Evolutionary conservation across 2,113 vertebrate species (phyloP).

Genomic region (Lophura nycthemera): DNA sequence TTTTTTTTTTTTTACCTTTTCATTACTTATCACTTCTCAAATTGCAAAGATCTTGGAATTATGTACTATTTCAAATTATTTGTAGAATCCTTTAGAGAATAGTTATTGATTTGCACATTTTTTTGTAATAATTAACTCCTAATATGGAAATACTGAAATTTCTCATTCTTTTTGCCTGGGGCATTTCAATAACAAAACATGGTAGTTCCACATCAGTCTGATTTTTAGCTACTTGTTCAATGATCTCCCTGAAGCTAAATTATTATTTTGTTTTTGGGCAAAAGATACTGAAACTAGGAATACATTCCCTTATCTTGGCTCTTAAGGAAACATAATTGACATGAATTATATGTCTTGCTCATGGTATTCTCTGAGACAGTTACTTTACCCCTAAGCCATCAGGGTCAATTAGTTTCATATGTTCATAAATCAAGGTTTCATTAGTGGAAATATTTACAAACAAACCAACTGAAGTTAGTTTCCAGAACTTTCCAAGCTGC

Average conservation of each 20-base stretch:
- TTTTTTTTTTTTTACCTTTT: background rate
- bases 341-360: background rate
- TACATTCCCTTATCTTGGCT: background rate
- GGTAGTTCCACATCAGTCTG: background rate
- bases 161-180: background rate
- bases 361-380: background rate
- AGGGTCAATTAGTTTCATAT: background rate
- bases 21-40: background rate
- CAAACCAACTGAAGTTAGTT: background rate
- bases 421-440: background rate
- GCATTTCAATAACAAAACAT: background rate
- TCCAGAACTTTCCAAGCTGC: background rate
- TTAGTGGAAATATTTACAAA: background rate
- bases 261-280: background rate
- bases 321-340: background rate
- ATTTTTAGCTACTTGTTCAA: background rate
- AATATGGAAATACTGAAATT: background rate
- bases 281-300: background rate
- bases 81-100: background rate
- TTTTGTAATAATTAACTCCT: background rate
- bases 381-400: background rate
- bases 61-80: background rate
- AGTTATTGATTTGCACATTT: background rate
- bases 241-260: background rate
- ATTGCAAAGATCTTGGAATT: background rate